These are phyloP conservation scores for Orius insidiosus DNA, from an alignment of 1,140 invertebrate genomes.

Conservation along the genomic window DNA sequence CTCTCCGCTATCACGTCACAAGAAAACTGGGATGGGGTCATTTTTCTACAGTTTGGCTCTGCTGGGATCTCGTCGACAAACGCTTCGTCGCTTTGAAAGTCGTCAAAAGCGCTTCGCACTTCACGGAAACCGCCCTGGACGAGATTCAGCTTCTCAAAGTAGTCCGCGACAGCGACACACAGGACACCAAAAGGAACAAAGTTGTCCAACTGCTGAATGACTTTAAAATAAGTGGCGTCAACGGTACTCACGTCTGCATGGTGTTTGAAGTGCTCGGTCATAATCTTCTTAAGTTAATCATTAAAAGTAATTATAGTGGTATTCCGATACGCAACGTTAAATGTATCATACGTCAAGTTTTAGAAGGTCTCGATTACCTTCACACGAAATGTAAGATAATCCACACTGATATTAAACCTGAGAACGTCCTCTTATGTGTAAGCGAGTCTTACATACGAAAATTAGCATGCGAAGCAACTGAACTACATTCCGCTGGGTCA, in stretches of 20 bases:
- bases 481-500: constrained; percentile 70
- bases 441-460: constrained; percentile 69
- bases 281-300: constrained; percentile 94
- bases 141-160: constrained; percentile 94
- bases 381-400: constrained; percentile 96
- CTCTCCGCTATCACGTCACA: constrained; percentile 83
- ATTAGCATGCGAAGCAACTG: constrained; percentile 77
- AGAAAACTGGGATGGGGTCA: constrained; percentile 96
- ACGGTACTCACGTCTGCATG: constrained; percentile 89
- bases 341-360: constrained; percentile 85
- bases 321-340: constrained; percentile 90
- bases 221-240: constrained; percentile 93
- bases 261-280: constrained; percentile 97
- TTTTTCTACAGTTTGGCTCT: constrained; percentile 96
- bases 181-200: constrained; percentile 80
- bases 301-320: constrained; percentile 93
- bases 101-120: constrained; percentile 94
- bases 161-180: constrained; percentile 78
- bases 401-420: constrained; percentile 98
- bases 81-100: constrained; percentile 95
- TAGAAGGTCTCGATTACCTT: constrained; percentile 92
- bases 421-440: constrained; percentile 93
- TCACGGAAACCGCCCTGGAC: constrained; percentile 94
- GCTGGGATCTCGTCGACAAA: constrained; percentile 84
- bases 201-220: constrained; percentile 94